phyloP scores from a whole-genome alignment of 1,140 invertebrate genomes.

The Dendrolimus punctatus region DNA sequence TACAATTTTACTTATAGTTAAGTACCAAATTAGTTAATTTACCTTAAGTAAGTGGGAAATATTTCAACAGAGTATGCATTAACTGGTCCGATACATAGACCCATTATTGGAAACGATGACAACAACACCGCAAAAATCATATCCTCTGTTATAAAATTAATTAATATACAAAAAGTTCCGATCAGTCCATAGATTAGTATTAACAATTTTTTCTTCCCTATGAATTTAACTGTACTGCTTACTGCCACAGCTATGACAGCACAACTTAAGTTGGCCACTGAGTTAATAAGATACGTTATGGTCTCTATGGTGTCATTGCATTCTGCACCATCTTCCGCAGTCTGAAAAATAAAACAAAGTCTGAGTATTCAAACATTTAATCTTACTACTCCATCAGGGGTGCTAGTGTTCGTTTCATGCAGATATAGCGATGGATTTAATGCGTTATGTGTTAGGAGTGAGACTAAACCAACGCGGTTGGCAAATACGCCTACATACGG shows the following conservation, averaged over 20 bases:
- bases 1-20: constrained; percentile 1
- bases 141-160: constrained; percentile 44
- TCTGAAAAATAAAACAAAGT: constrained; percentile 28
- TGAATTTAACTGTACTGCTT: constrained; percentile 38
- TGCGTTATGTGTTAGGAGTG: too few relatives aligned
- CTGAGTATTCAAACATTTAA: too few relatives aligned
- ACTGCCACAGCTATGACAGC: constrained; percentile 35
- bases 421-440: too few relatives aligned
- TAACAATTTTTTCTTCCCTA: constrained; percentile 52
- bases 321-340: constrained; percentile 10
- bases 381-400: too few relatives aligned
- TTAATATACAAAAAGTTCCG: constrained; percentile 37
- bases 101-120: constrained; percentile 38
- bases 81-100: constrained; percentile 44
- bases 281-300: constrained; percentile 44
- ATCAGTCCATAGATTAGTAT: constrained; percentile 30
- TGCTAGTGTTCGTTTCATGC: too few relatives aligned
- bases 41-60: constrained; percentile 60
- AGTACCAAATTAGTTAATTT: too few relatives aligned
- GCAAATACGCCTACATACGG: too few relatives aligned
- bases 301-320: constrained; percentile 46
- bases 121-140: constrained; percentile 51
- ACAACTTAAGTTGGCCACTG: constrained; percentile 33
- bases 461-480: too few relatives aligned
- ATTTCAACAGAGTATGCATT: constrained; percentile 56